These are phyloP conservation scores for Dascillus cervinus DNA, from an alignment of 2,888 invertebrate genomes.

Conservation along the genomic window DNA sequence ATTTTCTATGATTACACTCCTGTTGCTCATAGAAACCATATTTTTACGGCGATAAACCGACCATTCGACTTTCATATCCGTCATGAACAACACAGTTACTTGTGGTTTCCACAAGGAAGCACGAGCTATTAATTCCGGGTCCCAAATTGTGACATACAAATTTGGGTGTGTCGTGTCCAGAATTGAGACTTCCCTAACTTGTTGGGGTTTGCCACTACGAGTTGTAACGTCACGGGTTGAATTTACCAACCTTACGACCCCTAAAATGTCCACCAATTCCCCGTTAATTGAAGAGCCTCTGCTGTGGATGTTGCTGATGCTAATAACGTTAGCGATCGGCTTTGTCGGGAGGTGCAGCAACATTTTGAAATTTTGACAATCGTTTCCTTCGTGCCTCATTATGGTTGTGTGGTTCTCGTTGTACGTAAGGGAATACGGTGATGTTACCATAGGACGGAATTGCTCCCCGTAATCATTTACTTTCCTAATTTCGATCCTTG, in stretches of 20 bases:
- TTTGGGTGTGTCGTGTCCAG: slow-evolving; percentile 57
- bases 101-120: slow-evolving; percentile 60
- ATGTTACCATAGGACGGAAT: slow-evolving; percentile 58
- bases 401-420: slow-evolving; percentile 50
- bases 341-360: slow-evolving; percentile 61
- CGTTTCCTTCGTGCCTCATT: slow-evolving; percentile 49
- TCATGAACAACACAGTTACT: slow-evolving; percentile 62
- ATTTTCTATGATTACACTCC: slow-evolving; percentile 65
- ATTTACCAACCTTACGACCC: slow-evolving; percentile 57
- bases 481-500: slow-evolving; percentile 51
- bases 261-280: slow-evolving; percentile 57
- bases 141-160: slow-evolving; percentile 59
- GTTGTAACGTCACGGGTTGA: slow-evolving; percentile 55
- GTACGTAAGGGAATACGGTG: slow-evolving; percentile 56
- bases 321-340: slow-evolving; percentile 46
- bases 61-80: slow-evolving; percentile 59
- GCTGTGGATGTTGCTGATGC: slow-evolving; percentile 49
- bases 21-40: slow-evolving; percentile 44
- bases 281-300: slow-evolving; percentile 33
- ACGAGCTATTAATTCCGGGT: slow-evolving; percentile 59
- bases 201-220: slow-evolving; percentile 50
- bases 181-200: slow-evolving; percentile 59
- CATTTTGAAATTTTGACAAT: slow-evolving; percentile 43
- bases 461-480: slow-evolving; percentile 49
- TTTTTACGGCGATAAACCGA: slow-evolving; percentile 47